Evolutionary conservation across 1,140 invertebrate species (phyloP), one percentile per base, ranked within the genome.

Genomic region (Pissodes strobi): DNA sequence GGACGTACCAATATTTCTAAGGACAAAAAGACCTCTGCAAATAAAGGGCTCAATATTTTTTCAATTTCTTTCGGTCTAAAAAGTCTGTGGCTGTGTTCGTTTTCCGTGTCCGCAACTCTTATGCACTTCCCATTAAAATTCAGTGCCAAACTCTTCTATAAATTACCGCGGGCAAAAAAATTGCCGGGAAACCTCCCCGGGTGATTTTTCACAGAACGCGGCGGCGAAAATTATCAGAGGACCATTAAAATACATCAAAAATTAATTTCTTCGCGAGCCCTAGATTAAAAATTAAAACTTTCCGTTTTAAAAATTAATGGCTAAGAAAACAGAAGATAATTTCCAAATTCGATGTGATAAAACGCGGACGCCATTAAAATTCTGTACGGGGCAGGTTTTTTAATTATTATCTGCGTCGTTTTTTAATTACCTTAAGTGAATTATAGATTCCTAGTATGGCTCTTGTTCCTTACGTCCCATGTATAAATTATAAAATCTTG

Each of bases 231-330:
- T 71, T 71, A 71, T 71, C 69, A 71, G 69, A 61, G 64, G 66
- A 49, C 66, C 69, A 71, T 69, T 68, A 67, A 67, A 69, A 71
- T 72, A 72, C 72, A 73, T 73, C 72, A 73, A 73, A 73, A 73
- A 73, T 73, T 73, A 72, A 73, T 73, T 73, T 72, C 65, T 66
- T 65, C 59, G 48, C 65, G 62, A 67, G 68, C 69, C 63, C 66
- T 74, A 72, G 71, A 74, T 74, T 74, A 74, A 74, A 74, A 74
- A 72, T 74, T 74, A 74, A 74, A 74, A 72, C 64, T 74, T 72
- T 69, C 71, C 69, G 69, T 69, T 70, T 67, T 70, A 73, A 73
- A 74, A 72, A 72, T 74, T 72, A 74, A 74, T 74, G 72, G 72
- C 65, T 74, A 72, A 74, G 72, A 74, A 74, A 74, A 74, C 72